A percentile compares a stretch with the other conserved stretches of the same genome.
Conservation (phyloP, 2,888 invertebrate genomes). For the Rhyacophila evoluta region DNA sequence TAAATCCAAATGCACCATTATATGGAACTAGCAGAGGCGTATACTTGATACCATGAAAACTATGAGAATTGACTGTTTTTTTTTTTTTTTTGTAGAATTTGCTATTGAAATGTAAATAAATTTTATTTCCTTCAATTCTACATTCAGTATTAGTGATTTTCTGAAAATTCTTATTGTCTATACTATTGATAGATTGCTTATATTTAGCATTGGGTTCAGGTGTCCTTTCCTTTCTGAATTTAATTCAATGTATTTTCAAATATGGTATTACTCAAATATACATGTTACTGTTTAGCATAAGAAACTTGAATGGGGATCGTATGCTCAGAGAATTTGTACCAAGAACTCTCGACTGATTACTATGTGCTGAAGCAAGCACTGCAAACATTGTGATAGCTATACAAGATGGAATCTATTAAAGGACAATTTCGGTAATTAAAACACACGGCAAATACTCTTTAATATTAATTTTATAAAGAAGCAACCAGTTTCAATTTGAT, state of each 20-base stretch:
- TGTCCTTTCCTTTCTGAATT: too few relatives aligned
- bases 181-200: too few relatives aligned
- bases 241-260: not conserved
- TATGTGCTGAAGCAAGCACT: conserved; percentile 28
- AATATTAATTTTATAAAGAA: not conserved
- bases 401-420: conserved; percentile 37
- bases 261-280: not conserved
- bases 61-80: too few relatives aligned
- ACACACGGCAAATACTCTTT: not conserved
- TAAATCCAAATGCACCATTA: too few relatives aligned
- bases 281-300: conserved; percentile 16
- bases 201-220: too few relatives aligned
- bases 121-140: too few relatives aligned
- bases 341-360: conserved; percentile 45
- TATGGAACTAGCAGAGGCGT: too few relatives aligned
- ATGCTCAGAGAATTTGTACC: conserved; percentile 46
- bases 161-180: too few relatives aligned
- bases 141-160: too few relatives aligned
- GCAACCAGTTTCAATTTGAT: not conserved
- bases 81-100: too few relatives aligned
- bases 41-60: too few relatives aligned
- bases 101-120: too few relatives aligned
- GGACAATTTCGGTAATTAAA: not conserved
- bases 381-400: conserved; percentile 44
- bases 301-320: conserved; percentile 49